Evolutionary conservation across 1,140 invertebrate species (phyloP), one percentile per base, ranked within the genome.

Genomic region (Calephelis virginiensis): DNA sequence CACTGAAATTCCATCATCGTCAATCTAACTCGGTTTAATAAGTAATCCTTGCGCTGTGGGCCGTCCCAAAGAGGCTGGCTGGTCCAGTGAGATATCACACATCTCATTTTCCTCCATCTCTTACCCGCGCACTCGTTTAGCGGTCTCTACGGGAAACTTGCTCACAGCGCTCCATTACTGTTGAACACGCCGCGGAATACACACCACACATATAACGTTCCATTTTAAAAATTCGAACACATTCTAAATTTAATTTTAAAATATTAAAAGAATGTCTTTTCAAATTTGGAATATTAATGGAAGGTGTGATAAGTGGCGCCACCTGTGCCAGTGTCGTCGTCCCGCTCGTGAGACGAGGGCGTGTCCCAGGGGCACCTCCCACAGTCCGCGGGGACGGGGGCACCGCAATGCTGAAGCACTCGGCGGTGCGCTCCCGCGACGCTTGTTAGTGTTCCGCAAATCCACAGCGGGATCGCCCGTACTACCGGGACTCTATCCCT

Each of bases 1-100:
- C 88, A 86, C 70, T 82, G 86, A 88, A 90, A 90, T 89, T 90
- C 84, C 86, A 88, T 89, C 88, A 90, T 90, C 86, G 88, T 90
- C 88, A 88, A 86, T 88, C 83, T 83, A 87, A 87, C 81, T 80
- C 77, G 75, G 82, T 82, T 89, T 88, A 89, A 89, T 90, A 88
- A 88, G 85, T 89, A 83, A 88, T 88, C 80, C 73, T 83, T 74
- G 80, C 71, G 77, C 80, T 75, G 78, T 86, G 85, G 86, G 85
- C 79, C 75, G 85, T 86, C 86, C 86, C 88, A 63, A 80, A 71
- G 67, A 69, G 73, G 61, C 71, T 63, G 76, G 78, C 74, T 73
- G 83, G 80, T 83, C 86, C 81, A 81, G 83, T 68, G 86, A 89
- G 86, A 86, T 81, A 79, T 70, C 74, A 69, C 83, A 68, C 78